Evolutionary conservation across 2,888 invertebrate genomes (phyloP), one percentile per base, ranked within the genome.

Genomic region (Diogma glabrata): DNA sequence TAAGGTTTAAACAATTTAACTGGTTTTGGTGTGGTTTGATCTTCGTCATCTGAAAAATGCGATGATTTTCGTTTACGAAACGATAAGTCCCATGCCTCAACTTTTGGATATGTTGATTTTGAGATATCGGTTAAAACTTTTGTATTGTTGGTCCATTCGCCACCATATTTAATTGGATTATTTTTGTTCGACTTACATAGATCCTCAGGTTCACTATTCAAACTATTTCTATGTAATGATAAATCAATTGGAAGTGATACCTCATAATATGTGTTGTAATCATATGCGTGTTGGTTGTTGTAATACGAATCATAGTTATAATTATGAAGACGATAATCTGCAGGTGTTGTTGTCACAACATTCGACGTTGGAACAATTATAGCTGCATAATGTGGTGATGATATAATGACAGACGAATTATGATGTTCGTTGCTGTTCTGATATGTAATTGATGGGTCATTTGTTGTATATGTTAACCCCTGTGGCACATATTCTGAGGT

Each of bases 1-100:
- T 86, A 87, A 24, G 86, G 87, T 63, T 86, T 82, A 69, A 87
- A 87, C 36, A 86, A 70, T 64, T 86, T 86, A 59, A 83, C 79
- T 50, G 84, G 82, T 66, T 79, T 80, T 59, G 73, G 72, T 45
- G 70, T 64, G 49, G 72, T 65, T 47, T 50, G 51, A 5, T 30
- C 28, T 12, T 54, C 45, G 24, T 38, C 26, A 14, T 14, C 38
- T 4, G 16, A 8, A n/a, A 7, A 3, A 20, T 33, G 8, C 3
- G 7, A 4, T 23, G 22, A 22, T 50, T 52, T 50, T n/a, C 57
- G 51, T 45, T 57, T 57, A 20, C 57, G 47, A 46, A 53, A 56
- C 5, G 54, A 53, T 49, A 57, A 51, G 52, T 57, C 57, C 24
- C 38, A 38, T 19, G 40, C 49, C 26, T 38, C 49, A 2, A 7